Percentiles rank a stretch among this genome's conserved stretches.
Conservation (phyloP, 2,113 vertebrate species). For the Falcunculus frontatus region DNA sequence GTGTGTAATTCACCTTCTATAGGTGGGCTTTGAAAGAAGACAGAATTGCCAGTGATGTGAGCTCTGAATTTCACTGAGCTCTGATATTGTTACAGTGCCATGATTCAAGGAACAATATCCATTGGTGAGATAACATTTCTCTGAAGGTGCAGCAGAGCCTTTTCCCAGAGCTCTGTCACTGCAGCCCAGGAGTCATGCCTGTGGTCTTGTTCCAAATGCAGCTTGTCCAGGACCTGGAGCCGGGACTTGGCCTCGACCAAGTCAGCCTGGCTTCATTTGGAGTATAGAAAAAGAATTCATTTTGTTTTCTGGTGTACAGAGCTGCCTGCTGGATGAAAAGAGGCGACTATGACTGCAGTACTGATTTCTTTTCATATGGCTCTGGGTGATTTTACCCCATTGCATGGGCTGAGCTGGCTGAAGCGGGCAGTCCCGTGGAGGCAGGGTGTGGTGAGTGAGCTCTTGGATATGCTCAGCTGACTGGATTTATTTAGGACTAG, state of each 20-base stretch:
- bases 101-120: neutral
- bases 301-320: neutral
- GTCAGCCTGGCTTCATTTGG: neutral
- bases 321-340: neutral
- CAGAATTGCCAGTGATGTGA: neutral
- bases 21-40: neutral
- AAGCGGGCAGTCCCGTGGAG: rapidly evolving
- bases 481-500: neutral
- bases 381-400: rapidly evolving
- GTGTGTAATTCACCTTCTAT: neutral
- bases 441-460: neutral
- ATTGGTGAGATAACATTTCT: rapidly evolving
- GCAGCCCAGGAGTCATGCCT: rapidly evolving
- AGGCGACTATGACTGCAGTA: rapidly evolving
- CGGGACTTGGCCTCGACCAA: neutral
- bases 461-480: neutral
- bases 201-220: neutral
- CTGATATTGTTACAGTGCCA: rapidly evolving
- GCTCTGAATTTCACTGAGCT: neutral
- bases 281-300: neutral
- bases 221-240: neutral
- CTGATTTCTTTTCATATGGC: neutral
- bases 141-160: neutral
- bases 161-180: neutral
- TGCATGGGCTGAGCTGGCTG: neutral